Evolutionary conservation across 2,113 vertebrate species (phyloP), one percentile per base, ranked within the genome.

Genomic region (Brachirus orientalis): DNA sequence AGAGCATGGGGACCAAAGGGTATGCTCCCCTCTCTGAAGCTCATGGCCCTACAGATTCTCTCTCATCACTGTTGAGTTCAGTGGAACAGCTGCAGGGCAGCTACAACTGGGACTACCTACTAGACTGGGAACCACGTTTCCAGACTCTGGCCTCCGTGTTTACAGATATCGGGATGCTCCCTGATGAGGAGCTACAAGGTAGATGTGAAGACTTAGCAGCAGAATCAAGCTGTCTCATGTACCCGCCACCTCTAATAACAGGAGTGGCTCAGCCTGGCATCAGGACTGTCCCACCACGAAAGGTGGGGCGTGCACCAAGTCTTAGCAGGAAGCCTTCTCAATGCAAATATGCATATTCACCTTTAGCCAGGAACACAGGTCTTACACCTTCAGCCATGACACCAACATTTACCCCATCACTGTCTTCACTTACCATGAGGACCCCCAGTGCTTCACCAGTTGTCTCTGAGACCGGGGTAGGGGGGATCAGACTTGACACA

Each of bases 221-320:
- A 11, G 93, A 95, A 63, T 89, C 89, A 1, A 90, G 86, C 56
- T 89, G 90, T 62, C 90, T 92, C 57, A 92, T 94, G 88, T 89
- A 94, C 10, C 95, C 94, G 12, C 96, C 96, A 0, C 95, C 96
- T 50, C 89, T 98, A 67, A 95, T 98, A 79, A 97, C 95, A 0
- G 94, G 94, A 12, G 85, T 97, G 64, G 95, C 95, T 57, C 95
- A 96, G 56, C 92, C 94, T 19, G 96, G 95, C 52, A 84, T 97
- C 79, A 93, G 94, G 79, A 93, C 95, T 17, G 93, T 97, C 6
- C 94, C 94, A 6, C 93, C 95, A 16, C 89, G 87, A 72, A 94
- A 94, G 89, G 93, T 78, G 0, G 59, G 66, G 2, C 75, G 65
- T 18, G 45, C 69, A 22, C 71, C 70, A 69, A 89, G 76, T 46